A percentile compares a stretch with the other conserved stretches of the same genome.
Evolutionary conservation across 2,888 invertebrate species (phyloP).

Genomic region (Steromphala cineraria): DNA sequence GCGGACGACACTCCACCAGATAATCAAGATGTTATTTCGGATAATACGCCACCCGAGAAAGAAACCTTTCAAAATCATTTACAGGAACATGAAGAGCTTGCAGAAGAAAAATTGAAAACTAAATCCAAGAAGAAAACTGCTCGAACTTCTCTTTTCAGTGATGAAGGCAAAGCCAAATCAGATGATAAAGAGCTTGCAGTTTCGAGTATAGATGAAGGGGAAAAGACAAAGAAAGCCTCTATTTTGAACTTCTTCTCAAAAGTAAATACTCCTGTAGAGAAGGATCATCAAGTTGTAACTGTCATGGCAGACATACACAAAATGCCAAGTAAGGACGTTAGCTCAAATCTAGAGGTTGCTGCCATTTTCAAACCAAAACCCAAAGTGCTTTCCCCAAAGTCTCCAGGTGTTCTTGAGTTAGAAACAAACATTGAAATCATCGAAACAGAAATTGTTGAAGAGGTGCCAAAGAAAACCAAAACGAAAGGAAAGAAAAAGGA

Average conservation of each 20-base stretch:
- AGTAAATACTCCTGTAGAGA: not conserved
- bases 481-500: not conserved
- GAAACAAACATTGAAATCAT: constrained; percentile 27
- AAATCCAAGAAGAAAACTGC: not conserved
- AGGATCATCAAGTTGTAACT: constrained; percentile 21
- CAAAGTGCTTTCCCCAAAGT: not conserved
- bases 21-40: not conserved
- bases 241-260: not conserved
- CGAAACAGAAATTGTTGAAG: constrained; percentile 27
- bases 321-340: constrained; percentile 15
- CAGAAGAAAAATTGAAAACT: not conserved
- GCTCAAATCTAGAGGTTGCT: not conserved
- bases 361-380: not conserved
- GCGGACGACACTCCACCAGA: not conserved
- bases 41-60: not conserved
- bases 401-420: constrained; percentile 11
- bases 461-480: not conserved
- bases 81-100: no score
- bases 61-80: not conserved
- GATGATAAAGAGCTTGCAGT: not conserved
- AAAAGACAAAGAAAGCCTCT: not conserved
- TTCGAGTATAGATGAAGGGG: not conserved
- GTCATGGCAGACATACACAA: constrained; percentile 40
- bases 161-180: not conserved
- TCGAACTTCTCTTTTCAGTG: not conserved